These are phyloP conservation scores for Anthopleura xanthogrammica DNA, from an alignment of 92 coral and sea anemone species.

Conservation along the genomic window DNA sequence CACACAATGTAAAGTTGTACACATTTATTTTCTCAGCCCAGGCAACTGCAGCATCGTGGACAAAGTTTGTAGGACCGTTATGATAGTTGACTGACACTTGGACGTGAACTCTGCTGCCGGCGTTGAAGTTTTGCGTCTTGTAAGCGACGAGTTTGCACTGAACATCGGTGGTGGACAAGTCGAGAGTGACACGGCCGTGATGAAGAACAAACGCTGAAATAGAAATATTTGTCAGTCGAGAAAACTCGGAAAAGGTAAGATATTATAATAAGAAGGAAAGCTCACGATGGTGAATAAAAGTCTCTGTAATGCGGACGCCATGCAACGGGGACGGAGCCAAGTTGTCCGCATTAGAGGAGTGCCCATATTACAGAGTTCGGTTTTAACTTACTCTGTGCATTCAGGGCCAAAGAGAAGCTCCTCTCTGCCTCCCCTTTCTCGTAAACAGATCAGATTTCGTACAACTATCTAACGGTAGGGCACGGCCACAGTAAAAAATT, in stretches of 20 bases:
- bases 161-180: conserved; percentile 47
- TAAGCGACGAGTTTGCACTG: conserved; percentile 47
- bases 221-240: background rate
- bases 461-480: too few relatives aligned
- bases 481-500: too few relatives aligned
- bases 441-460: too few relatives aligned
- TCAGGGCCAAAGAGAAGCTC: too few relatives aligned
- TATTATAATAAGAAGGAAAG: too few relatives aligned
- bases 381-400: too few relatives aligned
- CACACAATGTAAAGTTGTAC: conserved; percentile 55
- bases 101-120: conserved; percentile 34
- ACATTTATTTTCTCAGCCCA: conserved; percentile 64
- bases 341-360: too few relatives aligned
- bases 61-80: conserved; percentile 42
- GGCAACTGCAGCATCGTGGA: conserved; percentile 71
- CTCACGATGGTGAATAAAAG: too few relatives aligned
- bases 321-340: too few relatives aligned
- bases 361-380: too few relatives aligned
- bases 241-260: background rate
- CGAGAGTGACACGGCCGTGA: conserved; percentile 57
- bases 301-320: too few relatives aligned
- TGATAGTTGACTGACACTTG: conserved; percentile 61
- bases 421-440: too few relatives aligned
- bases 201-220: conserved; percentile 58
- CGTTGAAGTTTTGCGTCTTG: conserved; percentile 39